Base-by-base conservation (phyloP, 2,888 invertebrate species). In the Aporophyla lueneburgensis region DNA sequence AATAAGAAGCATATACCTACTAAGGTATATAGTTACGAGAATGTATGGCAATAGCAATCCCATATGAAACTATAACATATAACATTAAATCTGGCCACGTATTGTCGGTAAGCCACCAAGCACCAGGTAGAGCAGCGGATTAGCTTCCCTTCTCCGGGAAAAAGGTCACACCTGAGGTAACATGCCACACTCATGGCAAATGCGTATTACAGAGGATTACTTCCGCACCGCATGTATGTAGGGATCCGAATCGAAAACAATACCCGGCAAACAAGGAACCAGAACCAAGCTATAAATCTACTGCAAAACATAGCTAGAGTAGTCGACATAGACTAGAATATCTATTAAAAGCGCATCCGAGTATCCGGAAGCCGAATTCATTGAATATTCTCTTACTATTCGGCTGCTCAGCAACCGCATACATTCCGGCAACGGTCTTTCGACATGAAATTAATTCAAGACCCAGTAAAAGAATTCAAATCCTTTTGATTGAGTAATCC, bases 391-490 rank as follows among this genome's bases (percentile, higher is more conserved):
- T 80, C 77, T 70, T 80, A 76, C 40, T 67, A 75, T 81, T 84
- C 69, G 58, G 56, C n/a, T 75, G 72, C 62, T 81, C 76, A 65
- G 49, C 66, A 76, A 80, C 83, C 84, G 77, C 86, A 87, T 83
- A 85, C 77, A 87, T 85, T 89, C 79, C 80, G 65, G 46, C 67
- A 61, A 80, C 79, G 81, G 76, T 67, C 80, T 86, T 87, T 87
- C 87, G 67, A 83, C 81, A 83, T 80, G 54, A 76, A 81, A 88
- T 88, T 80, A 86, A 87, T 89, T 86, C 82, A 83, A 86, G 77
- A 84, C 71, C 63, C 61, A 84, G 66, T 76, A 66, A 87, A 81
- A 83, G 53, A 82, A 77, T 81, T 82, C 62, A 66, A 58, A 84
- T 81, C 79, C 82, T 87, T 80, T 74, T 84, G 80, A 86, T 88